A percentile compares a stretch with the other conserved stretches of the same genome.
Evolutionary conservation across 1,140 invertebrate species (phyloP).

Genomic region (Drosophila biarmipes): DNA sequence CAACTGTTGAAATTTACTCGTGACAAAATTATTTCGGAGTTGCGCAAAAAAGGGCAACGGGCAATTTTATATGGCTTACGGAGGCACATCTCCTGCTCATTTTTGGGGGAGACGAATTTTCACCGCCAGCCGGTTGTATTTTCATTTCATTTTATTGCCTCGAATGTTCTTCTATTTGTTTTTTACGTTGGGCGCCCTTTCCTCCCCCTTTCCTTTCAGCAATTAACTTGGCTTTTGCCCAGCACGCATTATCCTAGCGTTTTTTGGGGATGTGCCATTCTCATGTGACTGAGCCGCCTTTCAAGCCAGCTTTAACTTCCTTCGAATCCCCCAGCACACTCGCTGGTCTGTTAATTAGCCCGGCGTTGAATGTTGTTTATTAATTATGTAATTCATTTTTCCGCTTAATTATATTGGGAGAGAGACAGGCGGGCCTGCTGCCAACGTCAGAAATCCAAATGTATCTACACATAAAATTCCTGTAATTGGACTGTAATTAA

Average conservation of each 20-base stretch:
- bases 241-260: constrained; percentile 24
- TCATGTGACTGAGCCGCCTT: constrained; percentile 15
- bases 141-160: constrained; percentile 45
- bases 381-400: constrained; percentile 69
- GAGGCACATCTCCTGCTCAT: background rate
- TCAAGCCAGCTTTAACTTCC: constrained; percentile 15
- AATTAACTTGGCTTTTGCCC: constrained; percentile 35
- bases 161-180: constrained; percentile 37
- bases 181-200: constrained; percentile 15
- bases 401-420: constrained; percentile 59
- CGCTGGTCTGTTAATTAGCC: constrained; percentile 49
- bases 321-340: background rate
- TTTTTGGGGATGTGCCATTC: constrained; percentile 14
- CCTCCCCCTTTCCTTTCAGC: constrained; percentile 7
- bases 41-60: constrained; percentile 22
- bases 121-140: background rate
- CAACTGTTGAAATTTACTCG: constrained; percentile 43
- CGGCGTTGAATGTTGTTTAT: constrained; percentile 53
- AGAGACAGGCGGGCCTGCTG: constrained; percentile 15
- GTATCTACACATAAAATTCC: constrained; percentile 49
- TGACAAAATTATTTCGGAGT: constrained; percentile 36
- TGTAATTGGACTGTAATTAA: constrained; percentile 62
- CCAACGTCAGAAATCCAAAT: constrained; percentile 15
- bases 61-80: constrained; percentile 46
- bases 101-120: constrained; percentile 8